phyloP scores from a whole-genome alignment of 2,888 invertebrate genomes.

The Drosophila neonasuta region DNA sequence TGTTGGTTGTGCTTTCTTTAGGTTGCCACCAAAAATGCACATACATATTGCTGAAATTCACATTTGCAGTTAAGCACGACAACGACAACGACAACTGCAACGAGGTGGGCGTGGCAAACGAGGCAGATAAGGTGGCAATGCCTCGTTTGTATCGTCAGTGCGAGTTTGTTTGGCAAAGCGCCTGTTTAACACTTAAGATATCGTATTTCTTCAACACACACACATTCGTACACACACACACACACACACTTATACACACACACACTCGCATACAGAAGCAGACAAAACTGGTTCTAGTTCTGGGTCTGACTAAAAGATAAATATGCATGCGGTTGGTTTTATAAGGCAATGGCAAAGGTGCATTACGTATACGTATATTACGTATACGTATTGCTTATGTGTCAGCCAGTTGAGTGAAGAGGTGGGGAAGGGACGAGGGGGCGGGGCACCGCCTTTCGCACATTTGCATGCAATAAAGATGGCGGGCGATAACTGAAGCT shows the following conservation, averaged over 20 bases:
- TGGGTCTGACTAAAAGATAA: constrained; percentile 60
- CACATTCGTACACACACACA: constrained; percentile 13
- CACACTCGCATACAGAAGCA: constrained; percentile 11
- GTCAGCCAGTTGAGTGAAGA: constrained; percentile 65
- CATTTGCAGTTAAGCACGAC: constrained; percentile 8
- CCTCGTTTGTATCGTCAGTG: constrained; percentile 55
- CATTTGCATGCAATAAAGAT: constrained; percentile 76
- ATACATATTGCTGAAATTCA: constrained; percentile 37
- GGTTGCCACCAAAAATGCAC: constrained; percentile 11
- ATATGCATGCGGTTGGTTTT: constrained; percentile 72
- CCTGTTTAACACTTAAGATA: constrained; percentile 77
- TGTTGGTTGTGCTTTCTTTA: constrained; percentile 33
- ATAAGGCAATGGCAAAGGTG: constrained; percentile 61
- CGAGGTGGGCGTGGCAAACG: constrained; percentile 57
- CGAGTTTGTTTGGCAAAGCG: constrained; percentile 75
- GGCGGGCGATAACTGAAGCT: constrained; percentile 76
- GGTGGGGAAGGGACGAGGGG: neutral
- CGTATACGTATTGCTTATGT: constrained; percentile 48
- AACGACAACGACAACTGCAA: constrained; percentile 41
- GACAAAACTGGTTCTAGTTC: constrained; percentile 34
- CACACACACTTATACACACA: constrained; percentile 23
- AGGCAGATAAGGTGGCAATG: constrained; percentile 52
- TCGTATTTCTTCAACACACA: constrained; percentile 67
- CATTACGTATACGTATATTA: constrained; percentile 56
- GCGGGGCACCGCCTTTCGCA: constrained; percentile 65